These are phyloP conservation scores for Oreonectes daqikongensis DNA, from an alignment of 2,797 vertebrate genomes.

Conservation along the genomic window DNA sequence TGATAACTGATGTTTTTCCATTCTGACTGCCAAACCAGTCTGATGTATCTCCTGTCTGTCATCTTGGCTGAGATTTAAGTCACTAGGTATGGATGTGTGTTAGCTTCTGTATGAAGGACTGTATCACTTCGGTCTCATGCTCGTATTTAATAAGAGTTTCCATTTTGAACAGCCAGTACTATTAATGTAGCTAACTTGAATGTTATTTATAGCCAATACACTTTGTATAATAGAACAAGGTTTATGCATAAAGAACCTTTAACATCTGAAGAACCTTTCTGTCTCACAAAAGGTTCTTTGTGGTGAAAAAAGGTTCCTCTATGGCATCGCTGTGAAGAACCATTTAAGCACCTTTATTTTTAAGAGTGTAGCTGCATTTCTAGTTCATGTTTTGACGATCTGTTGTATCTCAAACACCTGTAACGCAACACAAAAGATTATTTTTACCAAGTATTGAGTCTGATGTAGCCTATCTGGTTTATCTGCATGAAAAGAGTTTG, in stretches of 20 bases:
- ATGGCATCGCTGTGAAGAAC: no score
- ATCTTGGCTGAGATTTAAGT: slow-evolving; percentile 26
- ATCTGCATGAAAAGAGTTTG: not conserved
- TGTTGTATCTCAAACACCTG: slow-evolving; percentile 9
- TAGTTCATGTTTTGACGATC: slow-evolving; percentile 17
- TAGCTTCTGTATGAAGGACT: not conserved
- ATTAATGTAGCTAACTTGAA: no score
- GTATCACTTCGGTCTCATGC: not conserved
- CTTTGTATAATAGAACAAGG: no score
- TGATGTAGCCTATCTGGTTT: not conserved
- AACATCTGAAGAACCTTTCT: no score
- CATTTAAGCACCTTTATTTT: no score
- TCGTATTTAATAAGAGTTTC: not conserved
- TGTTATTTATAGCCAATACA: slow-evolving; percentile 33
- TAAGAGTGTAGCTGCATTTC: slow-evolving; percentile 27
- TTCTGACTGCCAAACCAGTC: slow-evolving; percentile 36
- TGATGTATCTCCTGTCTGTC: slow-evolving; percentile 4
- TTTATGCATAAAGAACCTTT: no score
- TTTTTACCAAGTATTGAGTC: not conserved
- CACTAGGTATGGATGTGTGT: no score
- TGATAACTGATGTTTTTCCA: slow-evolving; percentile 53
- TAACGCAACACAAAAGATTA: not conserved
- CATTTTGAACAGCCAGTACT: not conserved
- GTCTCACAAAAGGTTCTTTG: no score
- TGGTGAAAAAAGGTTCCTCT: no score